A percentile compares a stretch with the other conserved stretches of the same genome.
These are phyloP conservation scores for Mayetiola destructor DNA, from an alignment of 2,888 invertebrate species.

Conservation along the genomic window DNA sequence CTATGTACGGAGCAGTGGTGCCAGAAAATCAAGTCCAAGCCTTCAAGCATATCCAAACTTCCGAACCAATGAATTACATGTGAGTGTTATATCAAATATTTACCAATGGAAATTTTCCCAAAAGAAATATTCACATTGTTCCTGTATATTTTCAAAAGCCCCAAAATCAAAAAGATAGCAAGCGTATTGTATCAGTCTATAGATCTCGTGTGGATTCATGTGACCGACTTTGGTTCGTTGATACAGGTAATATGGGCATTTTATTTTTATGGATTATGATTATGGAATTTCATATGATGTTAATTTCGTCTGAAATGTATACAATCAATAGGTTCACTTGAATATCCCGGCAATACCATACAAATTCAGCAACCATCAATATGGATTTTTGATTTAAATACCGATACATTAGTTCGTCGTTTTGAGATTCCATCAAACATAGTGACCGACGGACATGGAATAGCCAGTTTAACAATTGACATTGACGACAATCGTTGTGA, in stretches of 20 bases:
- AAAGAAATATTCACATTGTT: neutral
- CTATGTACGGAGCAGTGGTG: slow-evolving; percentile 30
- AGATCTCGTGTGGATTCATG: slow-evolving; percentile 59
- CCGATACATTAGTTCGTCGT: slow-evolving; percentile 52
- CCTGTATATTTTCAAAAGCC: neutral
- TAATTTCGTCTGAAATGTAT: too few relatives aligned
- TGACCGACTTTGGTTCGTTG: slow-evolving; percentile 64
- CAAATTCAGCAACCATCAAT: slow-evolving; percentile 45
- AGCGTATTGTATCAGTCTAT: slow-evolving; percentile 53
- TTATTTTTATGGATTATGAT: slow-evolving; percentile 35
- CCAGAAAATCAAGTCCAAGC: neutral
- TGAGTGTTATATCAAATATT: neutral
- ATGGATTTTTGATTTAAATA: slow-evolving; percentile 56
- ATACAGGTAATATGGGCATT: slow-evolving; percentile 53
- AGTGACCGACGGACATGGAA: slow-evolving; percentile 43
- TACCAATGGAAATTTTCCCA: neutral
- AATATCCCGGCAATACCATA: slow-evolving; percentile 27
- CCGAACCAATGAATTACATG: neutral
- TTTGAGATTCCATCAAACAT: slow-evolving; percentile 43
- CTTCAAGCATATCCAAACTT: slow-evolving; percentile 1
- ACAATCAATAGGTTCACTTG: too few relatives aligned
- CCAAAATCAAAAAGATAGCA: neutral
- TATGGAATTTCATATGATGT: too few relatives aligned
- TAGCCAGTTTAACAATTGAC: slow-evolving; percentile 52
- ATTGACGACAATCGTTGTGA: slow-evolving; percentile 61